These are phyloP conservation scores for Andricus quercusramuli DNA, from an alignment of 2,888 invertebrate genomes.

Conservation along the genomic window DNA sequence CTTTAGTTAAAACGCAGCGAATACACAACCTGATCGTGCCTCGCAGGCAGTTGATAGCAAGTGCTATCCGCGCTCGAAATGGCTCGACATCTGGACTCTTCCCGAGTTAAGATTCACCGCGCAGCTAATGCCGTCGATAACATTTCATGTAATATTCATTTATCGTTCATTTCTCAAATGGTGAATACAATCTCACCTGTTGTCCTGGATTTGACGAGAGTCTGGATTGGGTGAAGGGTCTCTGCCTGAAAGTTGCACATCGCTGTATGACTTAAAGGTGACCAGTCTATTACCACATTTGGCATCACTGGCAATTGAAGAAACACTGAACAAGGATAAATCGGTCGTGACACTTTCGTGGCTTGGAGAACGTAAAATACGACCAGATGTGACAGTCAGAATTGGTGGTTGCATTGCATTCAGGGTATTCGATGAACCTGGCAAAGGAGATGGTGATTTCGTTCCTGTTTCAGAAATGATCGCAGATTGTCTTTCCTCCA, in stretches of 20 bases:
- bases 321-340: conserved; percentile 88
- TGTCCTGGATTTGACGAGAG: conserved; percentile 74
- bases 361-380: conserved; percentile 88
- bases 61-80: too few species aligned
- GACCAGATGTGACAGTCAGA: conserved; percentile 80
- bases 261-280: conserved; percentile 80
- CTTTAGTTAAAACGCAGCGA: too few species aligned
- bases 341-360: conserved; percentile 93
- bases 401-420: conserved; percentile 78
- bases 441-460: conserved; percentile 65
- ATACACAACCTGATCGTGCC: too few species aligned
- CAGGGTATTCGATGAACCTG: conserved; percentile 55
- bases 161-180: background rate
- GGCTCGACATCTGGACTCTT: too few species aligned
- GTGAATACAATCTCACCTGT: conserved; percentile 64
- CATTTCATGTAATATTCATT: background rate
- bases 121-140: background rate
- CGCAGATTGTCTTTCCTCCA: conserved; percentile 29
- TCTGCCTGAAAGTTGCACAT: conserved; percentile 79
- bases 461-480: conserved; percentile 70
- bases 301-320: conserved; percentile 83
- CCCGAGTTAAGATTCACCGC: too few species aligned
- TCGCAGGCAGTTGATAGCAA: too few species aligned
- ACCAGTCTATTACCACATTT: conserved; percentile 78
- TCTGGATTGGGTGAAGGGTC: conserved; percentile 89